A percentile compares a stretch with the other conserved stretches of the same genome.
Evolutionary conservation across 2,113 vertebrate genomes (phyloP).

Genomic region (Limnothrissa miodon): DNA sequence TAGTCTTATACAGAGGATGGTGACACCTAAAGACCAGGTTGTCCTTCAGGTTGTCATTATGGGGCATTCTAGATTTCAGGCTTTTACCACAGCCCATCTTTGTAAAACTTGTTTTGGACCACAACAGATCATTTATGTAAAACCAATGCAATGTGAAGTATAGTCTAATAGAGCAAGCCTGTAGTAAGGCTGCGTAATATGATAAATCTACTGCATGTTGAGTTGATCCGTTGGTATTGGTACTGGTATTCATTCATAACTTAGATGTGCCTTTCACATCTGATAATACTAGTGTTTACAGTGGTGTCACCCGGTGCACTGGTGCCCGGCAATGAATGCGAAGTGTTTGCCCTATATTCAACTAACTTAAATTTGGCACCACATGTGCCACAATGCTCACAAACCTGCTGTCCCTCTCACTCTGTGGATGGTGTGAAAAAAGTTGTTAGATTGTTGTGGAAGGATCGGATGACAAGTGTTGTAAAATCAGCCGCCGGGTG

Average conservation of each 20-base stretch:
- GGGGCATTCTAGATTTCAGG: no score
- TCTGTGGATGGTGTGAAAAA: slow-evolving; percentile 46
- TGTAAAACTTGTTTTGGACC: no score
- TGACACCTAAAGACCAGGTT: no score
- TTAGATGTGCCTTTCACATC: not conserved
- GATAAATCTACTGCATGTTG: not conserved
- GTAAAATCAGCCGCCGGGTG: slow-evolving; percentile 47
- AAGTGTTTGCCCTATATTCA: not conserved
- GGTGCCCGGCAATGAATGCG: not conserved
- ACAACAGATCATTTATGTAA: no score
- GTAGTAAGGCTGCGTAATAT: no score
- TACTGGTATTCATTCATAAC: not conserved
- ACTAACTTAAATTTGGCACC: not conserved
- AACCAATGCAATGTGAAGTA: no score
- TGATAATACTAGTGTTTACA: slow-evolving; percentile 10
- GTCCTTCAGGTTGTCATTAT: no score
- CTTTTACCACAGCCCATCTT: no score
- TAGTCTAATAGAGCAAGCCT: no score
- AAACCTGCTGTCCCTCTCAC: slow-evolving; percentile 39
- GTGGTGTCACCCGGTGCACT: not conserved
- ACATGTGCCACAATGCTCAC: not conserved
- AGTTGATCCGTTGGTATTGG: not conserved
- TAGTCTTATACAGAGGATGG: no score
- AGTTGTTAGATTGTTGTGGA: slow-evolving; percentile 56
- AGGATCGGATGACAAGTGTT: slow-evolving; percentile 56